Base-by-base conservation (phyloP, 2,888 invertebrate species). In the Nysson spinosus region DNA sequence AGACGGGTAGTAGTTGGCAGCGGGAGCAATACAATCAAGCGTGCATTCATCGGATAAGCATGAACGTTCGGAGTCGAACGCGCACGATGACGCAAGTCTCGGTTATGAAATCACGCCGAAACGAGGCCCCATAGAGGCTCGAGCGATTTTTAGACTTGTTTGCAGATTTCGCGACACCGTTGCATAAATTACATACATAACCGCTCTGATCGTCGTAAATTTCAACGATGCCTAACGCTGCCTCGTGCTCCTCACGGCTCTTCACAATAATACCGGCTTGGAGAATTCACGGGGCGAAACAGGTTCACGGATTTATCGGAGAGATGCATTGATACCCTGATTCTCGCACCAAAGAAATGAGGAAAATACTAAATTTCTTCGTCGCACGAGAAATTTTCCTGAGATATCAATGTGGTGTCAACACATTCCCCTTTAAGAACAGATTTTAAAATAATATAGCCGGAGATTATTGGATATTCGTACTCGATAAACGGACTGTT, bases 21-120 rank as follows among this genome's bases (percentile, higher is more conserved):
- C n/a, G n/a, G 52, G 56, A 44, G 61, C 52, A 44, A 57, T 56
- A 69, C 77, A 67, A 79, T 76, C 77, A 67, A 64, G 69, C 66
- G 62, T 67, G 63, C 75, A 67, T 75, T 73, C 75, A 77, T 77
- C 77, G 79, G 72, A 76, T 77, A 79, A 75, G 74, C 75, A 65
- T 30, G 70, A 76, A 72, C 68, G 72, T 64, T 75, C 32, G 43
- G 6, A 20, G 35, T 7, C 4, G 35, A 11, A 22, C 34, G 17
- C 37, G 57, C 14, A 39, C 22, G 44, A 28, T 79, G 78, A 78
- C 61, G 72, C 72, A 80, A 80, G 49, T 17, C 44, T 62, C n/a
- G 67, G 64, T 79, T 81, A 77, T 67, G 76, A 81, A 81, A 81
- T 75, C 77, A n/a, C n/a, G 54, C 17, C 35, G 57, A 49, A 64